Evolutionary conservation across 2,797 vertebrate genomes (phyloP), one percentile per base, ranked within the genome.

Genomic region (Gastrophryne carolinensis): DNA sequence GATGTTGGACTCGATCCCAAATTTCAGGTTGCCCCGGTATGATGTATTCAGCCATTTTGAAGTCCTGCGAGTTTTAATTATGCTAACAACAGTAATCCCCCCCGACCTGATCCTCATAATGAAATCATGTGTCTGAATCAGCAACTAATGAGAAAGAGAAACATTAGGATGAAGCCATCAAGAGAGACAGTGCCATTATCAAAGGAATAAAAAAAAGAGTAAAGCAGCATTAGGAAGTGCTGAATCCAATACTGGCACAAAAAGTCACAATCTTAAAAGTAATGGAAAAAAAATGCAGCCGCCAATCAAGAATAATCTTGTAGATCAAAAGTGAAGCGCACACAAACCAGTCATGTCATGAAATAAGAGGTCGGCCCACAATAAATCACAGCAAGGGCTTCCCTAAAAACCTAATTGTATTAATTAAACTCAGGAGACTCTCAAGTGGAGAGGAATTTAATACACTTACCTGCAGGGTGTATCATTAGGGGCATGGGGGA

Each of bases 61-160:
- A 26, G 15, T 63, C 24, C 23, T 24, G 21, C 11, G 58, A 62
- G 58, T 39, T 62, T 39, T 32, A 58, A 62, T 62, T 62, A 62
- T 24, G 9, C 7, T 63, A 63, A 63, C 47, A 39, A 41, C 32
- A 17, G 26, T 1, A 21, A 1, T n/a, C 30, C 1, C 4, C 3
- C 1, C 30, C 12, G 56, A 58, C 56, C 57, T 23, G 32, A n/a
- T 1, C 0, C 5, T 11, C 57, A 3, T 9, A 4, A 39, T 10
- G 12, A 3, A 34, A 61, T 39, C 3, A 37, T 12, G n/a, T 15
- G 21, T 19, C 6, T 39, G 9, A 21, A 39, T 34, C 17, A 32
- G 15, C 29, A 58, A 19, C 34, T 32, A 54, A 54, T 1, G 4
- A 57, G 9, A 34, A 34, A 34, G 9, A 34, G 30, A 9, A 34